These are phyloP conservation scores for Pantala flavescens DNA, from an alignment of 1,140 invertebrate species.

Conservation along the genomic window DNA sequence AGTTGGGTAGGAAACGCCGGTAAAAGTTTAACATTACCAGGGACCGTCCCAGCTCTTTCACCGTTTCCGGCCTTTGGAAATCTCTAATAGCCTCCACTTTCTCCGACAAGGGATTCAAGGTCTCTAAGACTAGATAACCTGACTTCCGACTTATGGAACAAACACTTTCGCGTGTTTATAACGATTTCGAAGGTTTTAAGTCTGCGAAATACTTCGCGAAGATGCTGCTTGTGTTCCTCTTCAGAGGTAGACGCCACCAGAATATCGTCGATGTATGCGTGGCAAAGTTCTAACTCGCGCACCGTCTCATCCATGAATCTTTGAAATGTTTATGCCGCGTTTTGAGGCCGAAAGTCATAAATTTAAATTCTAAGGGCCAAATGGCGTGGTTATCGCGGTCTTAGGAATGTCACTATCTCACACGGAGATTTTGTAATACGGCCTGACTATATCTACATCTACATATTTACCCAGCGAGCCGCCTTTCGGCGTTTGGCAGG, in stretches of 20 bases:
- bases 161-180: slow-evolving; percentile 28
- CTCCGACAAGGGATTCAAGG: slow-evolving; percentile 26
- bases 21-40: slow-evolving; percentile 25
- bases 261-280: slow-evolving; percentile 44
- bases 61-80: slow-evolving; percentile 17
- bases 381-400: slow-evolving; percentile 33
- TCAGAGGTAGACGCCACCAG: slow-evolving; percentile 32
- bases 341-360: slow-evolving; percentile 37
- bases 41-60: slow-evolving; percentile 21
- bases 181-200: slow-evolving; percentile 26
- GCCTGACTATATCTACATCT: slow-evolving; percentile 34
- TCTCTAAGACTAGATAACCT: slow-evolving; percentile 29
- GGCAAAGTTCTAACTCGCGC: slow-evolving; percentile 28
- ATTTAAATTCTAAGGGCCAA: slow-evolving; percentile 32
- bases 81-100: slow-evolving; percentile 25
- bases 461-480: too few relatives aligned
- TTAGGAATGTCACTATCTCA: slow-evolving; percentile 30
- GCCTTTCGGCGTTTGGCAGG: too few relatives aligned
- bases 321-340: slow-evolving; percentile 39
- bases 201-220: slow-evolving; percentile 30
- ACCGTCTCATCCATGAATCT: slow-evolving; percentile 37
- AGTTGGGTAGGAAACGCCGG: slow-evolving; percentile 20
- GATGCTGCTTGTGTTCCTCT: slow-evolving; percentile 28
- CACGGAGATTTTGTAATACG: slow-evolving; percentile 37
- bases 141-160: slow-evolving; percentile 24